Evolutionary conservation across 2,888 invertebrate genomes (phyloP), one percentile per base, ranked within the genome.

Genomic region (Balanococcus diminutus): DNA sequence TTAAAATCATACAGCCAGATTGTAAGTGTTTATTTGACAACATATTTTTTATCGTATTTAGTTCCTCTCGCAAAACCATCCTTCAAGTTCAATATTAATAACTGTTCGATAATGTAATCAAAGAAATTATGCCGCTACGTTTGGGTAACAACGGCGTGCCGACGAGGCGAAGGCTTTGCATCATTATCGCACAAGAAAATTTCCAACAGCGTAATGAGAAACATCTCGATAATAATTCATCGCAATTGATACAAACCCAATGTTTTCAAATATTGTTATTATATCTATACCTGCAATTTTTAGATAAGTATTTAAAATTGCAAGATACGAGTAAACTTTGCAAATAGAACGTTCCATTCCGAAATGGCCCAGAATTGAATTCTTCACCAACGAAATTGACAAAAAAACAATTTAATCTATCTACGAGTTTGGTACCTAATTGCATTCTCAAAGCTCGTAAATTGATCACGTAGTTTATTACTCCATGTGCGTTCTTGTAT

Each of bases 381-480:
- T 25, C 16, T 28, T 14, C 67, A 67, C 3, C 14, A 25, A 16
- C 25, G 25, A 67, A 67, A 67, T 67, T 67, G 67, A 16, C 28
- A 67, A 67, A 67, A 67, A 56, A 56, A 51, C 16, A 51, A 51
- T 51, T 51, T 46, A n/a, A n/a, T 16, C n/a, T 61, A 61, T 16
- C 9, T 61, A 25, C 14, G 67, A 67, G 28, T 28, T 28, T 3
- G 11, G 31, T 67, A n/a, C n/a, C n/a, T n/a, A 67, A 67, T 67
- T 67, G 67, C 28, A 67, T 31, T 67, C 1, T 16, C 28, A 25
- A 67, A 67, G 28, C 28, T 67, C 14, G 67, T 14, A 67, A 67
- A 28, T 67, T 67, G 67, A 67, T 67, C 67, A 67, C 67, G 67
- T 67, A 67, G 67, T 67, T 28, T 67, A 67, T 67, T 67, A 31